A percentile compares a stretch with the other conserved stretches of the same genome.
Conservation (phyloP, 1,140 invertebrate species). For the Hyles vespertilio region DNA sequence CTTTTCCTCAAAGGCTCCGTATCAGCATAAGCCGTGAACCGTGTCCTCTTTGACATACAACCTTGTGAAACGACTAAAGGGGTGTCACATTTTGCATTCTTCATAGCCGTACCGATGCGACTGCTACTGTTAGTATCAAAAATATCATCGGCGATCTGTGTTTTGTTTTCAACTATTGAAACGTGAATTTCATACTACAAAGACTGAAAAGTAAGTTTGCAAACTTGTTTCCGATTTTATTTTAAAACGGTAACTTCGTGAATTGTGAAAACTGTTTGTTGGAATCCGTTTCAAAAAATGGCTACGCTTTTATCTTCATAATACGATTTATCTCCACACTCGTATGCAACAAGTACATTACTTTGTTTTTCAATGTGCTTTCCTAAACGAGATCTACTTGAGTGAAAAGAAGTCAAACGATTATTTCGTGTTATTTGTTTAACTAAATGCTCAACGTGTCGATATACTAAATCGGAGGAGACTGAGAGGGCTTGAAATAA, state of each 20-base stretch:
- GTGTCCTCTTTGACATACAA: slow-evolving; percentile 32
- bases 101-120: slow-evolving; percentile 16
- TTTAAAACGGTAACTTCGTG: too few species aligned
- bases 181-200: slow-evolving; percentile 4
- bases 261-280: too few species aligned
- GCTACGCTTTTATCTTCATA: too few species aligned
- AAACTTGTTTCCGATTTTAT: too few species aligned
- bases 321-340: too few species aligned
- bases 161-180: slow-evolving; percentile 7
- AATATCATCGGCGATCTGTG: slow-evolving; percentile 11
- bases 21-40: slow-evolving; percentile 36
- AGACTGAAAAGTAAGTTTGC: background rate
- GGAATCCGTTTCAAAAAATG: too few species aligned
- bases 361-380: too few species aligned
- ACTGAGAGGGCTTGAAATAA: slow-evolving; percentile 57
- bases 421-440: slow-evolving; percentile 31
- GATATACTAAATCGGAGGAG: slow-evolving; percentile 53
- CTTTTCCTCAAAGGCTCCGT: slow-evolving; percentile 35
- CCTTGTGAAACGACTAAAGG: slow-evolving; percentile 23
- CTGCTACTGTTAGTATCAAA: slow-evolving; percentile 30
- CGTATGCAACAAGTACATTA: too few species aligned
- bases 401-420: too few species aligned
- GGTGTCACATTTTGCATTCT: slow-evolving; percentile 35
- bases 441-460: slow-evolving; percentile 53
- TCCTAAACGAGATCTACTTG: too few species aligned